Conservation (phyloP, 1,140 invertebrate species). For the Papilio aristodemus region DNA sequence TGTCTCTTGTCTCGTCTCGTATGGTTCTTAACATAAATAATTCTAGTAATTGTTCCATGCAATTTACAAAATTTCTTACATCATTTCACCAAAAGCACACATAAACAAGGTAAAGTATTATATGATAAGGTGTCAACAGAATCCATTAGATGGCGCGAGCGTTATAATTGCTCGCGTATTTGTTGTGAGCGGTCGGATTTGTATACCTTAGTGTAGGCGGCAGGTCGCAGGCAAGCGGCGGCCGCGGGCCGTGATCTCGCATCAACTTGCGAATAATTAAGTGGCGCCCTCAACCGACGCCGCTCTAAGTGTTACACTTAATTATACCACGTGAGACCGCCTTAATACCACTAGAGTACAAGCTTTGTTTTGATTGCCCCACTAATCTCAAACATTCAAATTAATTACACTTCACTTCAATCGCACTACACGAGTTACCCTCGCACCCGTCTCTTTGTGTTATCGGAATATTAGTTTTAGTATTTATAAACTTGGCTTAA, state of each 20-base stretch:
- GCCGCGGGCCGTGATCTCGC: conserved; percentile 48
- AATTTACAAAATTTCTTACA: not conserved
- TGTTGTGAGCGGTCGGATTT: conserved; percentile 2
- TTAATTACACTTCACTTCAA: conserved; percentile 22
- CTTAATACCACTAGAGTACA: conserved; percentile 45
- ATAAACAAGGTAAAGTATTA: not conserved
- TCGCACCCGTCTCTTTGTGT: not conserved
- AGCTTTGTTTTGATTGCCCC: conserved; percentile 46
- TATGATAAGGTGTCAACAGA: not conserved
- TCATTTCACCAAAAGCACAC: not conserved
- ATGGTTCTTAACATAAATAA: no score
- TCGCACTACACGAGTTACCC: not conserved
- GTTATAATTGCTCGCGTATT: conserved; percentile 1
- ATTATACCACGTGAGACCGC: conserved; percentile 61
- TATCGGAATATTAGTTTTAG: not conserved
- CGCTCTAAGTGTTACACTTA: conserved; percentile 56
- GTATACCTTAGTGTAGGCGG: not conserved
- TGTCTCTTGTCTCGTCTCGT: no score
- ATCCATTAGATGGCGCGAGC: not conserved
- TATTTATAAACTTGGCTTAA: no score
- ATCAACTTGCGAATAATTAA: conserved; percentile 63
- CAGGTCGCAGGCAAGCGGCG: no score
- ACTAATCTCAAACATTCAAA: conserved; percentile 48
- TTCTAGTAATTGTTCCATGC: no score
- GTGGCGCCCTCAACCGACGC: conserved; percentile 48